These are phyloP conservation scores for Oryzias javanicus DNA, from an alignment of 2,113 vertebrate species.

Conservation along the genomic window DNA sequence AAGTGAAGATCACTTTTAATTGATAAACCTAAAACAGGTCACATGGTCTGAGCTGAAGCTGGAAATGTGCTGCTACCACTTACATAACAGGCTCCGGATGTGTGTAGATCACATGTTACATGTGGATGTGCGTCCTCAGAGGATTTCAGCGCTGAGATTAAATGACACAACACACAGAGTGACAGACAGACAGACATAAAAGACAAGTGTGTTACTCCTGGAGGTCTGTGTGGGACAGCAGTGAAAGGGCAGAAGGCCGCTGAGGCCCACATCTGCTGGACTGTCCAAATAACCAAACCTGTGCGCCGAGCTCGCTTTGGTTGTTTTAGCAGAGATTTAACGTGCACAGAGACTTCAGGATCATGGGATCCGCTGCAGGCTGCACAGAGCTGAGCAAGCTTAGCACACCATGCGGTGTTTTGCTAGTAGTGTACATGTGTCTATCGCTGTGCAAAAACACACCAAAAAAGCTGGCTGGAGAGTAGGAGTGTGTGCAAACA, in stretches of 20 bases:
- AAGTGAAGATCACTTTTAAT: no score
- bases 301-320: constrained; percentile 5
- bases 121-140: constrained; percentile 3
- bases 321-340: neutral
- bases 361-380: neutral
- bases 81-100: constrained; percentile 66
- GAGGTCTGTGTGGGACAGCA: constrained; percentile 12
- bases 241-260: neutral
- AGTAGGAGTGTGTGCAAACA: constrained; percentile 22
- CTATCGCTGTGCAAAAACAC: neutral
- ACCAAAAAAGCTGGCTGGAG: neutral
- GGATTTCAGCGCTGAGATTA: constrained; percentile 6
- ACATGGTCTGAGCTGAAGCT: constrained; percentile 67
- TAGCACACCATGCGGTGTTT: neutral
- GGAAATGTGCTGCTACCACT: constrained; percentile 58
- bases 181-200: constrained; percentile 9
- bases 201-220: constrained; percentile 25
- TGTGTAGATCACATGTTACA: constrained; percentile 48
- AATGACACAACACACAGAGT: constrained; percentile 19
- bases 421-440: neutral
- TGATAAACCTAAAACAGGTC: constrained; percentile 31
- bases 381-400: neutral
- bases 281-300: constrained; percentile 23
- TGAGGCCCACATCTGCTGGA: constrained; percentile 30
- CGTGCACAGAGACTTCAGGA: neutral